Percentiles rank a stretch among this genome's conserved stretches.
phyloP scores from a whole-genome alignment of 2,888 invertebrate species.

The Meiosimyza platycephala region DNA sequence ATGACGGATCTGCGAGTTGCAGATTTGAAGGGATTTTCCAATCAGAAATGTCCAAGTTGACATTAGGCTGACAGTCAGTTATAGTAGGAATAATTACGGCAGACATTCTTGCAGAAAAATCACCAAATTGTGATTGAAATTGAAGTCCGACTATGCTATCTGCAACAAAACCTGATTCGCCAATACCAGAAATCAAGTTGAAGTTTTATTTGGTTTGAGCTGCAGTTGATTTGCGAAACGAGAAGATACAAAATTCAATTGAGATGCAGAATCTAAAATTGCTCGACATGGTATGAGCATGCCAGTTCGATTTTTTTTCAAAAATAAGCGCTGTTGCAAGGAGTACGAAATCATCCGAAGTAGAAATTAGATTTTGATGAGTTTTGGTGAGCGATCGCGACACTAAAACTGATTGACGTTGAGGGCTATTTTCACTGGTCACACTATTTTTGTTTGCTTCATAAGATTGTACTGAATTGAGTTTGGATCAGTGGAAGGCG shows the following conservation, averaged over 20 bases:
- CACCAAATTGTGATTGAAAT: constrained; percentile 10
- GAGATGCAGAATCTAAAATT: not conserved
- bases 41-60: constrained; percentile 21
- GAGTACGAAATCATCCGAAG: too few relatives aligned
- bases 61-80: constrained; percentile 41
- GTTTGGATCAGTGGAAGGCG: not conserved
- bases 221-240: constrained; percentile 32
- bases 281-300: not conserved
- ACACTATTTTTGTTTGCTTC: not conserved
- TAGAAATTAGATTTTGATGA: too few relatives aligned
- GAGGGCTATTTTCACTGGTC: constrained; percentile 3
- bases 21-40: constrained; percentile 43
- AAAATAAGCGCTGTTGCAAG: constrained; percentile 22
- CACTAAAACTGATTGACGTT: too few relatives aligned
- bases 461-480: too few relatives aligned
- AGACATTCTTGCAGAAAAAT: constrained; percentile 19
- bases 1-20: constrained; percentile 41
- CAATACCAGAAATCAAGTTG: constrained; percentile 35
- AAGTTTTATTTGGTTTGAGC: constrained; percentile 8
- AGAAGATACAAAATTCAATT: constrained; percentile 24
- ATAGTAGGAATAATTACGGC: too few relatives aligned
- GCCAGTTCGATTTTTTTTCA: too few relatives aligned
- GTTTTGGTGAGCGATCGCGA: too few relatives aligned
- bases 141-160: constrained; percentile 26
- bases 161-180: constrained; percentile 22